Evolutionary conservation across 1,140 invertebrate genomes (phyloP), one percentile per base, ranked within the genome.

Genomic region (Antheraea mylitta): DNA sequence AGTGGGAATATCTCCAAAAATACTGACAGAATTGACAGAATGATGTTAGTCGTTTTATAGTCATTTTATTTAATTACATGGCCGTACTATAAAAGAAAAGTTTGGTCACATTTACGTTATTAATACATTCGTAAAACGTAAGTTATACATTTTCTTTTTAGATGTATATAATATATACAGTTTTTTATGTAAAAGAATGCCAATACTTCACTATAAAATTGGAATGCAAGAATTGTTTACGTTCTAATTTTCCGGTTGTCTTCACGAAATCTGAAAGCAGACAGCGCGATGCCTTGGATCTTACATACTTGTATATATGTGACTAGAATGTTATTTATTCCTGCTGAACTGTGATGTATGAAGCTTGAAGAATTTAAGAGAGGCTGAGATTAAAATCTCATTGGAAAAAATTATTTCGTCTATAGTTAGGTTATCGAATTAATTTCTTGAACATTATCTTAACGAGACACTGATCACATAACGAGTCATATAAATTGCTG

Each of bases 231-330:
- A 78, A 79, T 70, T 90, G 80, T 89, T 89, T 86, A 81, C 78
- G 88, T 87, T 89, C 77, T 86, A 89, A 90, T 90, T 90, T 90
- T 90, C 82, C 85, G 87, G 79, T 77, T 90, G 86, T 90, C 87
- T 89, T 81, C 82, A 72, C 82, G 78, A 82, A 75, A 77, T 85
- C 79, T 77, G 76, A 70, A 70, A 74, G 73, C 72, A 79, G 83
- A 83, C 74, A 72, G 78, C 72, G 82, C 63, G 78, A 79, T 67
- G 82, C 70, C 63, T 80, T 68, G 72, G 76, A 74, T 73, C 75
- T 79, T 80, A 78, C 77, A 22, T 22, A 30, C 60, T 36, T 38
- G 22, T 45, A 45, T 36, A 22, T 36, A 59, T 16, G 58, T 16
- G 16, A 19, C 36, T 67, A 36, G 38, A 48, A 18, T 64, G 38